Evolutionary conservation across 2,888 invertebrate species (phyloP).

Genomic region (Macrosiphum euphorbiae): DNA sequence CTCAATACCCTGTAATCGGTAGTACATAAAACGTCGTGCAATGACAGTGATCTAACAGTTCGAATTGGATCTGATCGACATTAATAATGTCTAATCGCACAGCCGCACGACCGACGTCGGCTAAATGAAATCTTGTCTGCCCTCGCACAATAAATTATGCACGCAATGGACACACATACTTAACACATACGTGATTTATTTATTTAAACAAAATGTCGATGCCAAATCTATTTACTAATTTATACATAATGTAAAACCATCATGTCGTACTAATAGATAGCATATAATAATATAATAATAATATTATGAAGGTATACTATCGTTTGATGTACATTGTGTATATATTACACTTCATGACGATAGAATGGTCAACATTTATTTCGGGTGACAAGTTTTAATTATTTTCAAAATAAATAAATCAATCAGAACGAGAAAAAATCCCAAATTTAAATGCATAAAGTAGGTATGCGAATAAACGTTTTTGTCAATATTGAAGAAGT

Average conservation of each 20-base stretch:
- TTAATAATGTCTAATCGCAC: neutral
- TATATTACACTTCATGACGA: neutral
- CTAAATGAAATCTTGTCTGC: no score
- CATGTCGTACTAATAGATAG: neutral
- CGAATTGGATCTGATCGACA: neutral
- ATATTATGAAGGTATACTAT: neutral
- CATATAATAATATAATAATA: neutral
- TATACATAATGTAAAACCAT: neutral
- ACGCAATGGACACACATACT: no score
- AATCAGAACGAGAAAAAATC: neutral
- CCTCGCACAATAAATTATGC: no score
- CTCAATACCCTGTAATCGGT: no score
- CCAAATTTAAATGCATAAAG: neutral
- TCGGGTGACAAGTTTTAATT: neutral
- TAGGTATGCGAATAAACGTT: neutral
- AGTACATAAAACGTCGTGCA: neutral
- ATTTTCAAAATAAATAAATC: neutral
- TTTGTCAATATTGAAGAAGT: neutral
- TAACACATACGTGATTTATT: neutral
- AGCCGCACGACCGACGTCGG: no score
- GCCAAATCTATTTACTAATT: neutral
- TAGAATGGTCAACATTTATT: neutral
- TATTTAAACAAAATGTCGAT: neutral
- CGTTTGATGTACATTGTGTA: neutral
- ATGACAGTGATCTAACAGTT: no score